Evolutionary conservation across 2,113 vertebrate genomes (phyloP).

Genomic region (Hyla sarda): DNA sequence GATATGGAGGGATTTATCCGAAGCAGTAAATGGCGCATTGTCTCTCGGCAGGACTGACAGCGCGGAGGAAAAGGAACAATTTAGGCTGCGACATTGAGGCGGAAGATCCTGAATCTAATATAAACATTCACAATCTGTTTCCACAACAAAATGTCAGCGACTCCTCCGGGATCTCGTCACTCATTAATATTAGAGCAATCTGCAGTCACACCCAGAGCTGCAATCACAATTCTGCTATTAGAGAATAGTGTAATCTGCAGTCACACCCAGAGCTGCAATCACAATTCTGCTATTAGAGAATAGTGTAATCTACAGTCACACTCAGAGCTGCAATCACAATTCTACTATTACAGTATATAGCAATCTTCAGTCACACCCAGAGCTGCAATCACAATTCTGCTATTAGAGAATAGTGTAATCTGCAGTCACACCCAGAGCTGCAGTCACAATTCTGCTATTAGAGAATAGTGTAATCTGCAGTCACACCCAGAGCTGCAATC

Average conservation of each 20-base stretch:
- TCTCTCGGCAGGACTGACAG: constrained; percentile 54
- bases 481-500: background rate
- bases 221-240: no score
- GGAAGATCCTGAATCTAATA: constrained; percentile 66
- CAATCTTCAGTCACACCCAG: no score
- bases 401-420: no score
- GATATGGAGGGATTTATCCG: background rate
- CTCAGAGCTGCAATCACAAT: no score
- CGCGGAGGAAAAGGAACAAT: constrained; percentile 61
- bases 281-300: no score
- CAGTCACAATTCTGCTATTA: no score
- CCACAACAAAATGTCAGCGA: constrained; percentile 72
- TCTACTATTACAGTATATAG: no score
- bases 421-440: background rate
- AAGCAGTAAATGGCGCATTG: constrained; percentile 30
- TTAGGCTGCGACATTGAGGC: constrained; percentile 68
- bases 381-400: no score
- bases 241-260: constrained; percentile 52
- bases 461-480: no score
- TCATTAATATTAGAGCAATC: constrained; percentile 66
- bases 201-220: constrained; percentile 33
- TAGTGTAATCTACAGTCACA: no score
- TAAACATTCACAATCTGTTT: constrained; percentile 66
- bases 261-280: no score
- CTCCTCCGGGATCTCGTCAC: constrained; percentile 64